Percentiles rank a stretch among this genome's conserved stretches.
Evolutionary conservation across 2,888 invertebrate species (phyloP).

Genomic region (Acanthosepion pharaonis): DNA sequence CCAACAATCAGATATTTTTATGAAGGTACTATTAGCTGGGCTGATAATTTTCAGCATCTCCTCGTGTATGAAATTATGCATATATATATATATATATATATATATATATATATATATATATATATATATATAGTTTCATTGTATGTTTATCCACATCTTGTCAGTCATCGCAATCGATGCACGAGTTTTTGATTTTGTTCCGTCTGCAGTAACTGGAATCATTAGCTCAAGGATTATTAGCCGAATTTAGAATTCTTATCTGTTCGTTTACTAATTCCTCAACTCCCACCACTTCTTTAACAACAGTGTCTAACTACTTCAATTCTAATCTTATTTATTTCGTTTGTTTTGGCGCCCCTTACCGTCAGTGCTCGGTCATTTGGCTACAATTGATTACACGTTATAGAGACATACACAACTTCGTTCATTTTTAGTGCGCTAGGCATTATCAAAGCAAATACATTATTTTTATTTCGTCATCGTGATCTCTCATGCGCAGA

Average conservation of each 20-base stretch:
- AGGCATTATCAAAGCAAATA: background rate
- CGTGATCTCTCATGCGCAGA: background rate
- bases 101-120: too few relatives aligned
- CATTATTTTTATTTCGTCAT: background rate
- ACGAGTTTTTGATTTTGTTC: background rate
- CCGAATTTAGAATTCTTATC: background rate
- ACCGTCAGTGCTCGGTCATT: background rate
- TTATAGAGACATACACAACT: background rate
- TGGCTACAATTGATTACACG: background rate
- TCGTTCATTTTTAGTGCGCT: background rate
- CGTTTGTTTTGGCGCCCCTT: background rate
- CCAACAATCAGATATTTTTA: too few relatives aligned
- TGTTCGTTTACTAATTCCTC: background rate
- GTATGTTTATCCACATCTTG: background rate
- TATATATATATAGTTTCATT: too few relatives aligned
- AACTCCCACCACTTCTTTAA: background rate
- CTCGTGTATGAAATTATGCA: too few relatives aligned
- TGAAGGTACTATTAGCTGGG: too few relatives aligned
- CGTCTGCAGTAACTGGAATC: background rate
- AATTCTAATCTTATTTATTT: background rate
- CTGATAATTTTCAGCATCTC: too few relatives aligned
- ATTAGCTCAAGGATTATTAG: slow-evolving; percentile 20
- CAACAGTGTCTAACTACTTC: background rate
- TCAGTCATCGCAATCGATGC: background rate
- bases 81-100: too few relatives aligned